Conservation (phyloP, 2,113 vertebrate species). For the Calidris pygmaea region DNA sequence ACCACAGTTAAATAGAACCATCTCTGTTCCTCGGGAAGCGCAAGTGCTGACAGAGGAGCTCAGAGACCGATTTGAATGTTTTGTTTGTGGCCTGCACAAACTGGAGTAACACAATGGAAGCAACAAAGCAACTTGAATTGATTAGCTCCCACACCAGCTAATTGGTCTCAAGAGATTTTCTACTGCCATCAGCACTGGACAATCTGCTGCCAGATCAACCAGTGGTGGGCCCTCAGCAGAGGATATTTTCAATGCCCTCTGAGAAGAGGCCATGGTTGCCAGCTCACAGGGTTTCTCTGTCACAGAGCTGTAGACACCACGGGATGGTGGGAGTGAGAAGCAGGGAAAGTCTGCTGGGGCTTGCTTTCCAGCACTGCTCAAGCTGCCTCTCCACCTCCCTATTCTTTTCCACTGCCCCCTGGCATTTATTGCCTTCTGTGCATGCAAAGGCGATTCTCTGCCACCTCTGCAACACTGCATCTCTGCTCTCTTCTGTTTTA, state of each 20-base stretch:
- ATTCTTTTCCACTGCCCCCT: not conserved
- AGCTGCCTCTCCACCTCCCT: not conserved
- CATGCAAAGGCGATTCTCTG: not conserved
- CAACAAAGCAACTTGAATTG: not conserved
- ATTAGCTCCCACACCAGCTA: not conserved
- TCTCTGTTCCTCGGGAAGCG: not conserved
- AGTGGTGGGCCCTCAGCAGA: fast-evolving
- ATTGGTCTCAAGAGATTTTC: not conserved
- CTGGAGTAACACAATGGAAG: not conserved
- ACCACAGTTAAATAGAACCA: conserved; percentile 12
- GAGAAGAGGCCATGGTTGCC: not conserved
- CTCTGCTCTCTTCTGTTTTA: not conserved
- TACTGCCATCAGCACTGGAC: not conserved
- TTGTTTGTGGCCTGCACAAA: not conserved
- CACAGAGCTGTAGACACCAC: not conserved
- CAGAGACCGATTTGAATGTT: not conserved
- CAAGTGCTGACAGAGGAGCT: not conserved
- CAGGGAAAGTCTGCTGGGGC: not conserved
- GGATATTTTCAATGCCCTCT: not conserved
- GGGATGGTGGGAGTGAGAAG: not conserved
- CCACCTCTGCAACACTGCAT: not conserved
- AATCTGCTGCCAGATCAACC: not conserved
- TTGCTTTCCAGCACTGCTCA: not conserved
- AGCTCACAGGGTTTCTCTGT: not conserved
- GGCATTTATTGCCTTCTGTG: not conserved